phyloP scores from a whole-genome alignment of 1,140 invertebrate species.

The Rhyacophila brunnea region DNA sequence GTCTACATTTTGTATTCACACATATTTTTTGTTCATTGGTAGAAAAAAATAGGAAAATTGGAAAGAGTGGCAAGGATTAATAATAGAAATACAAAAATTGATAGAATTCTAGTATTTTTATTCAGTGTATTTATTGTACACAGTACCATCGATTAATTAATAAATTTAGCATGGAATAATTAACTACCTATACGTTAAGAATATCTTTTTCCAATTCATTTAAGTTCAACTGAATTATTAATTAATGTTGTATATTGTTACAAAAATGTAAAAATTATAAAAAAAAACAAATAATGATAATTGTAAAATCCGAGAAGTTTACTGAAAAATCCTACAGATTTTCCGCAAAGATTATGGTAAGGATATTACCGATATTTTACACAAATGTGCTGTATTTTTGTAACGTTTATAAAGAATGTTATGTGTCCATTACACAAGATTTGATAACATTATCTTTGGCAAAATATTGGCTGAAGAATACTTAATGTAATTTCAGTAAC shows the following conservation, averaged over 20 bases:
- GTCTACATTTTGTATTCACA: no score
- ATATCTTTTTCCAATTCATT: no score
- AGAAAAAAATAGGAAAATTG: no score
- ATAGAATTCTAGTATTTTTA: slow-evolving; percentile 33
- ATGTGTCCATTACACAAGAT: background rate
- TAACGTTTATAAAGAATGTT: background rate
- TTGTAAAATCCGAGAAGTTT: background rate
- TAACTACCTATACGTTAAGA: slow-evolving; percentile 24
- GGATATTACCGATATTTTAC: no score
- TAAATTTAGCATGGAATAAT: slow-evolving; percentile 32
- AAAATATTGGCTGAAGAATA: slow-evolving; percentile 32
- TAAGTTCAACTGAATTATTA: background rate
- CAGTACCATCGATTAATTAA: slow-evolving; percentile 34
- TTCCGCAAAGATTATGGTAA: no score
- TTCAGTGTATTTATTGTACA: slow-evolving; percentile 35
- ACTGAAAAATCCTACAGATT: background rate
- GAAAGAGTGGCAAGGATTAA: no score
- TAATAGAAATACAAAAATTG: background rate
- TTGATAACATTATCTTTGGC: slow-evolving; percentile 33
- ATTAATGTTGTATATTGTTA: background rate
- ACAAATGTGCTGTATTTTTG: no score
- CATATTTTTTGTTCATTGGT: no score
- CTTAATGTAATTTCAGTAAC: slow-evolving; percentile 20
- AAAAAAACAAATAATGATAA: background rate
- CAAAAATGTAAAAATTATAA: slow-evolving; percentile 2